A percentile compares a stretch with the other conserved stretches of the same genome.
These are phyloP conservation scores for Nebria salina DNA, from an alignment of 2,888 invertebrate species.

Conservation along the genomic window DNA sequence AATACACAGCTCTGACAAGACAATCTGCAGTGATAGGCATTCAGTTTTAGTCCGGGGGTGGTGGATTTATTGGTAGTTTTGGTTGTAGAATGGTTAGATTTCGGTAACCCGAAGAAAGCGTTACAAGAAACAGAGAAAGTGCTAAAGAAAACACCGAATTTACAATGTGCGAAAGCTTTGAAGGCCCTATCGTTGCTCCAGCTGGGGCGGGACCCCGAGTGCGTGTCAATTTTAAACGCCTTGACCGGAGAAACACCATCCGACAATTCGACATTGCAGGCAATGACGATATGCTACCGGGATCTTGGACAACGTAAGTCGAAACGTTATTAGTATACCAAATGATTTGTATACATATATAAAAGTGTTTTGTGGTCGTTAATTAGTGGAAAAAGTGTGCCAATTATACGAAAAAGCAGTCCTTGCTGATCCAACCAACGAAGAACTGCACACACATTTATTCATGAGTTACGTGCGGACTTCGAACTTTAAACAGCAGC, in stretches of 20 bases:
- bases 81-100: conserved; percentile 89
- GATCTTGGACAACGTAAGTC: conserved; percentile 90
- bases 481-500: conserved; percentile 89
- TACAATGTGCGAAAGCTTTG: conserved; percentile 90
- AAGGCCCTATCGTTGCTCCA: conserved; percentile 92
- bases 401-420: conserved; percentile 89
- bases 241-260: conserved; percentile 83
- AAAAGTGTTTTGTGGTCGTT: conserved; percentile 13
- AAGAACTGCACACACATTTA: conserved; percentile 91
- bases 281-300: conserved; percentile 93
- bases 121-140: conserved; percentile 97
- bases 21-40: conserved; percentile 10
- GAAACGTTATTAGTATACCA: conserved; percentile 3
- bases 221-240: conserved; percentile 77
- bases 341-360: background rate
- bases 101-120: conserved; percentile 96
- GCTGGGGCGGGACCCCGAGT: conserved; percentile 85
- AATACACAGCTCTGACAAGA: background rate
- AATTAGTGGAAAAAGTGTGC: conserved; percentile 87
- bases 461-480: conserved; percentile 96
- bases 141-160: conserved; percentile 88
- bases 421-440: conserved; percentile 85
- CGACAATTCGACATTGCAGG: conserved; percentile 94
- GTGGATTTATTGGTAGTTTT: conserved; percentile 25
- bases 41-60: background rate